Evolutionary conservation across 2,797 vertebrate genomes (phyloP), one percentile per base, ranked within the genome.

Genomic region (Brachymystax lenok): DNA sequence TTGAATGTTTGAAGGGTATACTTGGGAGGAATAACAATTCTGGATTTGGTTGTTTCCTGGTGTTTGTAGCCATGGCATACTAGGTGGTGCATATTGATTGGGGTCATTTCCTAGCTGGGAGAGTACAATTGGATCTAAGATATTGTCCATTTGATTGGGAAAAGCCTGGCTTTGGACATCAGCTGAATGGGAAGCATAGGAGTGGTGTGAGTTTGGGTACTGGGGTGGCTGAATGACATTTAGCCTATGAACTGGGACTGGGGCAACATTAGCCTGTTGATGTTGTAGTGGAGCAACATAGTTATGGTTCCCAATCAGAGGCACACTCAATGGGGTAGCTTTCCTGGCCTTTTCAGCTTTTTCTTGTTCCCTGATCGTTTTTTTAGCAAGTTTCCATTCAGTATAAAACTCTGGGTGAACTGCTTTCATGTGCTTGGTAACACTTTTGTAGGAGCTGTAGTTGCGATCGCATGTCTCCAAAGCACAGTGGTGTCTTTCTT

Each of bases 341-440:
- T 92, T 95, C 28, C 30, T 68, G 28, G 28, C 17, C 10, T 46
- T 46, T 13, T 46, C 40, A 46, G 10, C 40, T 46, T 68, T 67
- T 28, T 67, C 28, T 5, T 67, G 56, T 21, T 61, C 56, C 56
- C 56, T 30, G 14, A 3, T 67, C 14, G 33, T 30, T 84, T 92
- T 96, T 70, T 92, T 93, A 5, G 93, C 90, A 76, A 95, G 86
- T 90, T 97, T 98, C 95, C 98, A 98, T 69, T 95, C 91, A 33
- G 95, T 94, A 8, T 98, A 99, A 78, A 98, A 97, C 28, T 97
- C 97, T n/a, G 96, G 94, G 83, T 99, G 98, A 54, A 92, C 91
- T 0, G 96, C 92, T 90, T 96, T 99, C 96, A 99, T 98, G 83
- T 99, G 98, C 86, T 99, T 99, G 70, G 95, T 94, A 79, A 98